A percentile compares a stretch with the other conserved stretches of the same genome.
phyloP scores from a whole-genome alignment of 2,888 invertebrate species.

The Dexiosoma caninum region DNA sequence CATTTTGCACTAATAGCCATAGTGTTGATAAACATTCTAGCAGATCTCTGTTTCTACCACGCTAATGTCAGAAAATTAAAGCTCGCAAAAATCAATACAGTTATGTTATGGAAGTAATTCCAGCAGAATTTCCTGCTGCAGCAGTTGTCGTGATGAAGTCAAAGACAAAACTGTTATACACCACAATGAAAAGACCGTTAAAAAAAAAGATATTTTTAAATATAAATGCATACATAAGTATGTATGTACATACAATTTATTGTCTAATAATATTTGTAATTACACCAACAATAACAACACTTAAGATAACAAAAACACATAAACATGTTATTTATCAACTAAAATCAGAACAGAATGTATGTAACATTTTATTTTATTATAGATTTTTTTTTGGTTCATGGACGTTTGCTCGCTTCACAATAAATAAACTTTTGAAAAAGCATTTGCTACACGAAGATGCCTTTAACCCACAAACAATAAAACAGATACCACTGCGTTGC shows the following conservation, averaged over 20 bases:
- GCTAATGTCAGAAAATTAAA: no score
- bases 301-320: slow-evolving; percentile 31
- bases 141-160: no score
- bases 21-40: no score
- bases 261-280: slow-evolving; percentile 33
- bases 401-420: slow-evolving; percentile 31
- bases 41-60: no score
- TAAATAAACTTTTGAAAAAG: not conserved
- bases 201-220: no score
- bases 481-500: not conserved
- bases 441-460: not conserved
- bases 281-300: slow-evolving; percentile 17
- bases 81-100: no score
- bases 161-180: no score
- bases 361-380: slow-evolving; percentile 15
- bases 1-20: no score
- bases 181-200: no score
- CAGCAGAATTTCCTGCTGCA: no score
- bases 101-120: no score
- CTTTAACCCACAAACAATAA: not conserved
- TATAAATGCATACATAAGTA: no score
- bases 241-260: slow-evolving; percentile 1
- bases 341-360: slow-evolving; percentile 28
- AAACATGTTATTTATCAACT: slow-evolving; percentile 28
- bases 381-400: slow-evolving; percentile 47